Evolutionary conservation across 2,888 invertebrate genomes (phyloP), one percentile per base, ranked within the genome.

Genomic region (Eristalis arbustorum): DNA sequence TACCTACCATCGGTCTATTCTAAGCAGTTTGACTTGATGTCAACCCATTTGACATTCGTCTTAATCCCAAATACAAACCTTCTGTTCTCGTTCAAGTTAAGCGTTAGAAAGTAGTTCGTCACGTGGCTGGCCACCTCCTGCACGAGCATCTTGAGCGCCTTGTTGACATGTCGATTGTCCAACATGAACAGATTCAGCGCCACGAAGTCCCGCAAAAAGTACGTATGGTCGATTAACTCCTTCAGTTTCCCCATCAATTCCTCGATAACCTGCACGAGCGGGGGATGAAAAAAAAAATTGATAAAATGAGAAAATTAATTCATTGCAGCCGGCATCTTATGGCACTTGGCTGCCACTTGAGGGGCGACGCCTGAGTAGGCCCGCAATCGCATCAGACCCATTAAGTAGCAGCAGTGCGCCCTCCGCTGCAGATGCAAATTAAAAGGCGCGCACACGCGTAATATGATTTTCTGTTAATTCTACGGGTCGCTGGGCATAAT

Each of bases 141-240:
- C 75, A 93, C 90, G 87, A 93, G 89, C 90, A 91, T 91, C 59
- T 89, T 90, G 71, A 93, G 88, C 63, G 92, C 91, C 75, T 89
- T 89, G 89, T 93, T 93, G 77, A 92, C 91, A 89, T 92, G 92
- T 10, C 92, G 92, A 90, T 94, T 94, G 90, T 97, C 96, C 88
- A 97, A 93, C 94, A 96, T 96, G 89, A 98, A 94, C 94, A 98
- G 95, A 93, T 97, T 98, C 77, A 98, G 93, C 0, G 97, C 97
- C 61, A 98, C 95, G 90, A 96, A 95, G 80, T 96, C 94, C 42
- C 96, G 94, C 89, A 98, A 94, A 91, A 95, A 94, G 88, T 95
- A 94, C 79, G 98, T 95, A 93, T 97, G 96, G 89, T 95, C 94
- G 88, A 95, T 95, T 49, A 97, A 92, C 2, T 91, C 93, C 89